Conservation (phyloP, 2,888 invertebrate genomes). For the Thysanoteuthis rhombus region DNA sequence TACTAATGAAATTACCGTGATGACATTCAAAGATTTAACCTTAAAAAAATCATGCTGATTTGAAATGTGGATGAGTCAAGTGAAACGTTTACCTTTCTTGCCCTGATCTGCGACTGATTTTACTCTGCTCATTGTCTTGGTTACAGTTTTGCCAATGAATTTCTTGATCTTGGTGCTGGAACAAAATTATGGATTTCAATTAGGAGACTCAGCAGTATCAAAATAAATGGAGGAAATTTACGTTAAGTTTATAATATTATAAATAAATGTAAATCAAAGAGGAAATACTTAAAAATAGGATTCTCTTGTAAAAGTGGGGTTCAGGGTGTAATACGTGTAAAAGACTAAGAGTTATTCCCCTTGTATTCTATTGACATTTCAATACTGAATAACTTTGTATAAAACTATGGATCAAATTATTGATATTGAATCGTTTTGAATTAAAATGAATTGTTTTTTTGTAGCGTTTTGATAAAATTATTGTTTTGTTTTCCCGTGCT, state of each 20-base stretch:
- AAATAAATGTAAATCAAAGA: not conserved
- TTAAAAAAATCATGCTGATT: not conserved
- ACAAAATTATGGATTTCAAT: conserved; percentile 14
- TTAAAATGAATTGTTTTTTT: too few relatives aligned
- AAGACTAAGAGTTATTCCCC: too few relatives aligned
- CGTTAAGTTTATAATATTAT: not conserved
- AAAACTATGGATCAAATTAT: too few relatives aligned
- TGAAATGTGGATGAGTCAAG: not conserved
- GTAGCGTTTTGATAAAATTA: too few relatives aligned
- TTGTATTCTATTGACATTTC: too few relatives aligned
- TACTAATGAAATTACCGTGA: too few relatives aligned
- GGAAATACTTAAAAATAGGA: not conserved
- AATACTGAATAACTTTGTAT: too few relatives aligned
- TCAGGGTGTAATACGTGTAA: too few relatives aligned
- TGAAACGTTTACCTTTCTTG: conserved; percentile 40
- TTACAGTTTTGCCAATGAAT: conserved; percentile 74
- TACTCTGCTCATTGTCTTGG: conserved; percentile 85
- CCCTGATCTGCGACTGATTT: conserved; percentile 86
- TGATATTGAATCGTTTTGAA: too few relatives aligned
- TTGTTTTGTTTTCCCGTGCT: too few relatives aligned
- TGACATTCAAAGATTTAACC: too few relatives aligned
- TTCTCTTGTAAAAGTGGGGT: too few relatives aligned
- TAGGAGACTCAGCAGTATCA: not conserved
- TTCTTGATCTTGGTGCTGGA: conserved; percentile 67
- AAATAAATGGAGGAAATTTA: not conserved